Evolutionary conservation across 2,113 vertebrate species (phyloP), one percentile per base, ranked within the genome.

Genomic region (Nyctereutes procyonoides): DNA sequence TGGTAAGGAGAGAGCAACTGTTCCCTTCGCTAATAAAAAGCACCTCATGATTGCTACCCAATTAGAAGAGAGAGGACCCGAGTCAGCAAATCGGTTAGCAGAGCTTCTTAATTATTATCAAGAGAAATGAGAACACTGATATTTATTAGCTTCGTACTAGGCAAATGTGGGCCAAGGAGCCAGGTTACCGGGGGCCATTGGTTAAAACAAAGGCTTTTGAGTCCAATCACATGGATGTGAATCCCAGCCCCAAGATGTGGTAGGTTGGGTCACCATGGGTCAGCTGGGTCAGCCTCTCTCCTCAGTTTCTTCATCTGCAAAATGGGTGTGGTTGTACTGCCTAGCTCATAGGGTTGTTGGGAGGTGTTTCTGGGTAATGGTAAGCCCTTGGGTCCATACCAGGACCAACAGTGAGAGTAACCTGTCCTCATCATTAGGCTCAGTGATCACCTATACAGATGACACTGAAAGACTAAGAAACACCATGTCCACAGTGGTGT

Each of bases 191-290:
- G 9, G 35, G 19, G 24, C 53, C 32, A 5, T 2, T 55, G 32
- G 51, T 26, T 2, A 67, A 63, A 71, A 73, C n/a, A 3, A 77
- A 73, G 43, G 3, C 28, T 76, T 35, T 77, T 4, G 22, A 65
- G 16, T 69, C 24, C 38, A 84, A 0, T 9, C 22, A 24, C 3
- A 2, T 3, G 19, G 16, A 11, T 10, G 19, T 82, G 38, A 69
- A 43, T 38, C 56, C 30, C 30, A 63, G 6, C 22, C 56, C n/a
- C n/a, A 53, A 2, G 38, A n/a, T 26, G 28, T 30, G 48, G 73
- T 38, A 12, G 1, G 14, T 32, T 48, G n/a, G 22, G 12, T 35
- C 58, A 28, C 51, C 35, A 60, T 28, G 43, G 55, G 17, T 24
- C 43, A 93, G 12, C 6, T 32, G 2, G 28, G 10, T 58, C 15